Base-by-base conservation (phyloP, 2,888 invertebrate genomes). In the Entomobrya proxima region DNA sequence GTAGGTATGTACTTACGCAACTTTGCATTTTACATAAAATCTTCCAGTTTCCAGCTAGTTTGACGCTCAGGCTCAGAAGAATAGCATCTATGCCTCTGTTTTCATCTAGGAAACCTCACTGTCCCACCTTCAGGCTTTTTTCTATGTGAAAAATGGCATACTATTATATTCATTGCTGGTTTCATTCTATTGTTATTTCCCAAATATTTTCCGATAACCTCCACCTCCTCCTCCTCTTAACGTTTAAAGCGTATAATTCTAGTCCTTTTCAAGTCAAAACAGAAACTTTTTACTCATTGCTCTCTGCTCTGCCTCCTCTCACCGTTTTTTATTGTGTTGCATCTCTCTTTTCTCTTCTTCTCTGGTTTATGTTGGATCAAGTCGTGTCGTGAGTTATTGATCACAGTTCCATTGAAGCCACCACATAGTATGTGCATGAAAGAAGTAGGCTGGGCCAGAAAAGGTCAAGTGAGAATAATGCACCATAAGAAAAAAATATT, bases 381-480 rank as follows among this genome's bases (percentile, higher is more conserved):
- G 58, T 77, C 77, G 11, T 69, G 76, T 76, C 55, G 69, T 80
- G 80, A 80, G 80, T 80, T 80, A 80, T 80, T 80, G 80, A 80
- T 80, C 80, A 80, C 80, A 52, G 52, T 80, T 69, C 69, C 80
- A 61, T 52, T 69, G 50, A 80, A 80, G 78, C 44, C 44, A n/a
- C 30, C 30, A 47, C 24, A 72, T 58, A 27, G 15, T 35, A 44
- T 67, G n/a, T n/a, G 11, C 78, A 47, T 50, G 47, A 24, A 35
- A 67, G 67, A 64, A 67, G 79, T 79, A 79, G 79, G 67, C 79
- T 67, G 75, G 82, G 64, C 75, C 64, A 75, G 75, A 82, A 82
- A 77, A 82, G 82, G 82, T 82, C 82, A 82, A 82, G 75, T 75
- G 82, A 82, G 75, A 32, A 82, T 82, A 75, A 75, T 82, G 75